Conservation (phyloP, 2,797 vertebrate species). For the Pseudochaenichthys georgianus region DNA sequence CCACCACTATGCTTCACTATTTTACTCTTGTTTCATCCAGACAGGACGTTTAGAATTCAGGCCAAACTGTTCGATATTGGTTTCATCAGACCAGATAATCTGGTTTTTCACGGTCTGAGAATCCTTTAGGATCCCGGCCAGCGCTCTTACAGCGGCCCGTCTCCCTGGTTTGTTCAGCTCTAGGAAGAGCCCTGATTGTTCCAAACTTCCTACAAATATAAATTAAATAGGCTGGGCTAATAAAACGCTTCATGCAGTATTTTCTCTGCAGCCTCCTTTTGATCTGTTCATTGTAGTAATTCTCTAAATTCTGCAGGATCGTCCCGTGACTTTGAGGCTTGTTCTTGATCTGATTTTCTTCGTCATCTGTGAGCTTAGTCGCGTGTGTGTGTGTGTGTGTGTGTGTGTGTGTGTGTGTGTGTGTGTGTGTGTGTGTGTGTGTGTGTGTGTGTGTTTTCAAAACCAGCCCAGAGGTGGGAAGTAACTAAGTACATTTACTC, state of each 20-base stretch:
- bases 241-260: not conserved
- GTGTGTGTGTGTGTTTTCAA: not conserved
- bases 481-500: no score
- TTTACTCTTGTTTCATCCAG: not conserved
- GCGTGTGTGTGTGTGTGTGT: not conserved
- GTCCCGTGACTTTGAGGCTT: not conserved
- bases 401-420: no score
- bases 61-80: not conserved
- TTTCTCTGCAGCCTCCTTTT: not conserved
- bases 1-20: not conserved
- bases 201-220: not conserved
- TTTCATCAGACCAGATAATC: not conserved
- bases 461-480: no score
- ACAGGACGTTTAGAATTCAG: not conserved
- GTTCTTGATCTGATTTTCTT: not conserved
- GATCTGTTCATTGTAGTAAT: not conserved
- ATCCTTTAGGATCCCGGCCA: no score
- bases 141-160: no score
- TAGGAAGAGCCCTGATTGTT: not conserved
- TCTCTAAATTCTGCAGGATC: not conserved
- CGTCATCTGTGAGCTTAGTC: not conserved
- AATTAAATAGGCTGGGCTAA: not conserved
- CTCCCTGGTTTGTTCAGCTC: not conserved
- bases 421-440: no score
- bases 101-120: not conserved